phyloP scores from a whole-genome alignment of 1,140 invertebrate genomes.

The Branchinecta lynchi region DNA sequence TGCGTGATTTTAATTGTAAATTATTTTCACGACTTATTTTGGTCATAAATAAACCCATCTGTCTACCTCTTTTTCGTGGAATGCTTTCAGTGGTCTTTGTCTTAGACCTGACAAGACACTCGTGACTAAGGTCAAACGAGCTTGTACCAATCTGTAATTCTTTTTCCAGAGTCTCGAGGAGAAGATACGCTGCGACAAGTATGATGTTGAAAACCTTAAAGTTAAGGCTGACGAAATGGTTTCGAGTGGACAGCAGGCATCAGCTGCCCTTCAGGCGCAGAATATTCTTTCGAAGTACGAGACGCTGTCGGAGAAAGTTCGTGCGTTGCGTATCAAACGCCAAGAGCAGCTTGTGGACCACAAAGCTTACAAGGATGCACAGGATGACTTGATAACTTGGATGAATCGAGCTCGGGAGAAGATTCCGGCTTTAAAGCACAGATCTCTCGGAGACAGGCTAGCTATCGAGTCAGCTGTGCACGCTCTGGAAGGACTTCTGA shows the following conservation, averaged over 20 bases:
- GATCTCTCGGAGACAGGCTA: conserved; percentile 64
- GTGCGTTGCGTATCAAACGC: conserved; percentile 53
- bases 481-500: conserved; percentile 61
- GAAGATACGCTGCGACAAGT: conserved; percentile 73
- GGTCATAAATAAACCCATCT: too few relatives aligned
- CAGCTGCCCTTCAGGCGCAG: conserved; percentile 65
- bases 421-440: conserved; percentile 66
- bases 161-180: conserved; percentile 49
- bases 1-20: too few relatives aligned
- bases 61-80: too few relatives aligned
- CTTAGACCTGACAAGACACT: too few relatives aligned
- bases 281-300: conserved; percentile 65
- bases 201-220: conserved; percentile 77
- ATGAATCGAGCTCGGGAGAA: conserved; percentile 69
- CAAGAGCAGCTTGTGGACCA: conserved; percentile 77
- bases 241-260: conserved; percentile 60
- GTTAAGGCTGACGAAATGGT: conserved; percentile 73
- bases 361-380: conserved; percentile 68
- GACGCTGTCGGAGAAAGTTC: conserved; percentile 48
- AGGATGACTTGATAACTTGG: conserved; percentile 71
- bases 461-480: conserved; percentile 72
- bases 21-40: too few relatives aligned
- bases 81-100: too few relatives aligned
- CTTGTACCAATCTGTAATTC: conserved; percentile 16
- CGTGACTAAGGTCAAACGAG: too few relatives aligned